Conservation (phyloP, 2,888 invertebrate species). For the Melangyna quadrimaculata region DNA sequence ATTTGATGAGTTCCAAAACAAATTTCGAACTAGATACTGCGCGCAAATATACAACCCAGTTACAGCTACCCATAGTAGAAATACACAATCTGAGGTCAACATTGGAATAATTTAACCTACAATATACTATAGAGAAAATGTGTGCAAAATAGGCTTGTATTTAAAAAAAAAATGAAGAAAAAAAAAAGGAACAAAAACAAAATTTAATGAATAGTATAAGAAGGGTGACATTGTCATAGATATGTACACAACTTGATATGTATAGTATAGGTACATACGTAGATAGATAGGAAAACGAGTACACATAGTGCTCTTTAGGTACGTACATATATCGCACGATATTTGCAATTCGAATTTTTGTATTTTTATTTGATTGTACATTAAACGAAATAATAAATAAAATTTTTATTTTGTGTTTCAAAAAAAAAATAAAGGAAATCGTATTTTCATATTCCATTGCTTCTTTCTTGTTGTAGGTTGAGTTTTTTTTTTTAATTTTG, state of each 20-base stretch:
- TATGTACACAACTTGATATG: too few relatives aligned
- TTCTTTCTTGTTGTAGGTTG: slow-evolving; percentile 14
- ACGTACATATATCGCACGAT: slow-evolving; percentile 32
- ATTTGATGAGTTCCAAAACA: slow-evolving; percentile 33
- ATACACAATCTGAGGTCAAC: slow-evolving; percentile 59
- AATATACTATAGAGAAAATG: slow-evolving; percentile 18
- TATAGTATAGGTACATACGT: too few relatives aligned
- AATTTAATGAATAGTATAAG: slow-evolving; percentile 47
- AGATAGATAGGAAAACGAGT: neutral
- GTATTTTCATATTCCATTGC: slow-evolving; percentile 64
- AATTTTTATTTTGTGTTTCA: slow-evolving; percentile 7
- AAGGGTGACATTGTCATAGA: slow-evolving; percentile 63
- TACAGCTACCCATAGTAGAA: neutral
- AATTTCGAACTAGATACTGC: slow-evolving; percentile 25
- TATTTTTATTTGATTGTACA: slow-evolving; percentile 57
- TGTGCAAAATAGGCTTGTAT: slow-evolving; percentile 45
- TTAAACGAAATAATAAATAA: slow-evolving; percentile 69
- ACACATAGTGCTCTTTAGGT: too few relatives aligned
- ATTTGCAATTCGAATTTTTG: slow-evolving; percentile 68
- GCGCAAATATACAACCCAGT: slow-evolving; percentile 26
- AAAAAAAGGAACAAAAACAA: slow-evolving; percentile 13
- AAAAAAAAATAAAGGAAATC: slow-evolving; percentile 39
- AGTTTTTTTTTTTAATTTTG: neutral
- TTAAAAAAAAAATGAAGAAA: slow-evolving; percentile 30
- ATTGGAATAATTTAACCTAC: slow-evolving; percentile 67